Base-by-base conservation (phyloP, 2,113 vertebrate genomes). In the Pedionomus torquatus region DNA sequence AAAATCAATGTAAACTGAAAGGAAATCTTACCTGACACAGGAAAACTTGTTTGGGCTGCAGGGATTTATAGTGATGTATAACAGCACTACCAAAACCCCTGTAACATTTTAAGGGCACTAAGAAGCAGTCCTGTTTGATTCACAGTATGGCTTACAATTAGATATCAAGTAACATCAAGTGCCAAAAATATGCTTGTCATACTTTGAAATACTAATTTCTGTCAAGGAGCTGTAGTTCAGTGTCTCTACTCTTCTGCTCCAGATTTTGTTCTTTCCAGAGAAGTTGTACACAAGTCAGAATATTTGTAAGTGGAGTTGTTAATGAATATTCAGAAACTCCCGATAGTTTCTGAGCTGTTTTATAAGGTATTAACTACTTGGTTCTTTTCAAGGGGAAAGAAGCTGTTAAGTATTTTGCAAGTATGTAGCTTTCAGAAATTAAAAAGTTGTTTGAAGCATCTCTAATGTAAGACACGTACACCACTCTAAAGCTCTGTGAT, bases 1-100 rank as follows among this genome's bases (percentile, higher is more conserved):
- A 61, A 80, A 94, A 76, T 37, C 76, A 71, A 78, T 54, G 51
- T 69, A 63, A 85, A 78, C 41, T 64, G 83, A 80, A 83, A 89
- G 80, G 87, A 93, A 83, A 93, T 83, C 5, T 35, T 71, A 69
- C 71, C 60, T 97, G 95, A 94, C 85, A 24, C 3, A 26, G 63
- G 65, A 94, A 87, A 92, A 85, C 52, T 16, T 65, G 91, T 87
- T 17, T 81, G 85, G 86, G 88, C 26, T 33, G 21, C 44, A 64
- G 85, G 17, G 66, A 39, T 94, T 93, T 95, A 35, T 35, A 31
- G 64, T 41, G 77, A 68, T 13, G 1, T 35, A 13, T 24, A 33
- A 35, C 61, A 89, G 78, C 44, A 37, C 49, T 28, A 6, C 85
- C 82, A 91, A 66, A 91, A 61, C 90, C 83, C 2, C 39, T 69